Evolutionary conservation across 2,888 invertebrate genomes (phyloP), one percentile per base, ranked within the genome.

Genomic region (Drosophila subsilvestris): DNA sequence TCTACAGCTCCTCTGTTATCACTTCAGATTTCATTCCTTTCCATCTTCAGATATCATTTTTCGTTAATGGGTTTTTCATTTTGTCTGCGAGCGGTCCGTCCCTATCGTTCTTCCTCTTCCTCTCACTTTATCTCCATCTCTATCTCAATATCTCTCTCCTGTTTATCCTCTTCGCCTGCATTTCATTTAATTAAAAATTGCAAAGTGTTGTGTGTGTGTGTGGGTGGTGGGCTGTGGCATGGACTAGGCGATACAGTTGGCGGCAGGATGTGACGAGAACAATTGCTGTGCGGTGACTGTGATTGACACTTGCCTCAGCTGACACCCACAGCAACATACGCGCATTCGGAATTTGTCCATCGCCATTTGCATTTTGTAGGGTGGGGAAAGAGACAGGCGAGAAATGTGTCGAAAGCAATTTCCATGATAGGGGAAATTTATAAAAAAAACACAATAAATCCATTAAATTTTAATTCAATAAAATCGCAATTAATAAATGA

Each of bases 141-240:
- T 14, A 45, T 14, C 63, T 47, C 61, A 32, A 56, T 45, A 56
- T 61, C 43, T 56, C 56, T 10, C 45, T 45, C 10, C 58, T 27
- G 61, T 32, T 37, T 25, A 47, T 55, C 49, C 54, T 69, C 59
- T 67, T 49, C 54, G 59, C 59, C 50, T 68, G 68, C 69, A 69
- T 68, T 69, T 69, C 69, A 69, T 69, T 69, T 69, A 69, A 69
- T 69, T 69, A 69, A 69, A 69, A 69, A 69, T 59, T 67, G 68
- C 29, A 59, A 67, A 69, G 57, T n/a, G 6, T 7, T 37, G n/a
- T 5, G 17, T n/a, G n/a, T 27, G 17, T 59, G 44, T 27, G 55
- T 53, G 27, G 20, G 50, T 10, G 32, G 57, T 20, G 25, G n/a
- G 29, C 2, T 10, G 25, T 32, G 32, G 32, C 4, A 12, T 12